Base-by-base conservation (phyloP, 2,888 invertebrate species). In the Stomorhina lunata region DNA sequence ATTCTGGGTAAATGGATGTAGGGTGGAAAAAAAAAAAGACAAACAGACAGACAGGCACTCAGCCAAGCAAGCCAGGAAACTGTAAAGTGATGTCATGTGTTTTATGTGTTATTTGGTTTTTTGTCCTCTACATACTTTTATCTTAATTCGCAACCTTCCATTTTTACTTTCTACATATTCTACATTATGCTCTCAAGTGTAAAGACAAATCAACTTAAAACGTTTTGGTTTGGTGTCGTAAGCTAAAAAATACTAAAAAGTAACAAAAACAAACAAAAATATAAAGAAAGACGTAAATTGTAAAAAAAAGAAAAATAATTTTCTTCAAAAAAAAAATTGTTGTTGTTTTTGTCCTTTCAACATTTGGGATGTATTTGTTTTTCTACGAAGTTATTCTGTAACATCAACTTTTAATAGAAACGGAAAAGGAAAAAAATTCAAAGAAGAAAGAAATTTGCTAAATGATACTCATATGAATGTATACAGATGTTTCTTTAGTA, bases 191-290 rank as follows among this genome's bases (percentile, higher is more conserved):
- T 59, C 68, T 76, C 66, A 76, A 50, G 76, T 77, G 69, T 40
- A 63, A 79, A 66, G 55, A 75, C 63, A 80, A 80, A 80, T 80
- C 68, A 80, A 80, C 80, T 75, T 75, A 80, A 80, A 80, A 80
- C 63, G 68, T 69, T 75, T 80, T 80, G 75, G 75, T 75, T 80
- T 63, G 65, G 27, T 43, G 29, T 50, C 32, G 66, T 7, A 48
- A 61, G 34, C 4, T n/a, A 61, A 32, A 29, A 50, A 25, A 12
- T 12, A 50, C 22, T 45, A 45, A 45, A 45, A 20, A n/a, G 4
- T 50, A n/a, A 5, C 12, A 50, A 5, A 25, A 25, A 50, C 12
- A 10, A 22, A 12, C 4, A 25, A 10, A 25, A 32, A 48, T 32
- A 37, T 32, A 53, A 37, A 25, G 25, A 17, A 12, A 32, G 10